Evolutionary conservation across 2,888 invertebrate genomes (phyloP).

Genomic region (Ormyrus thymus): DNA sequence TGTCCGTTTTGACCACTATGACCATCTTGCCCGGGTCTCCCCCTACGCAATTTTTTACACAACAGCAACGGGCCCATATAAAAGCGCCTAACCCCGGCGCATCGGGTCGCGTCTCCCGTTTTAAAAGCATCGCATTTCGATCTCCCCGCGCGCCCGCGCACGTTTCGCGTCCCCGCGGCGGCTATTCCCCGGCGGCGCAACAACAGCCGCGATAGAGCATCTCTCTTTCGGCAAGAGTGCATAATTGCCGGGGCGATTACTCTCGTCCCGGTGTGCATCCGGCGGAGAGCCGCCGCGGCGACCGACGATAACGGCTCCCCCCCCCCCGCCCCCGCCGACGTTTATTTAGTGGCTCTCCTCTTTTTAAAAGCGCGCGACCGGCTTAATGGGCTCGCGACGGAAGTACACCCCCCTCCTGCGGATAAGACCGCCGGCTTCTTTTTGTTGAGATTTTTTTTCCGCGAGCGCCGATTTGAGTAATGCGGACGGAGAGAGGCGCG

Average conservation of each 20-base stretch:
- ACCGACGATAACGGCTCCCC: constrained; percentile 1
- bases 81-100: no score
- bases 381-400: constrained; percentile 18
- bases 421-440: neutral
- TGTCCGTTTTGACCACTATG: no score
- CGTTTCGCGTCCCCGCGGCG: neutral
- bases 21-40: no score
- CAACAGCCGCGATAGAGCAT: neutral
- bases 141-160: no score
- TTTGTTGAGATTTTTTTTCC: constrained; percentile 24
- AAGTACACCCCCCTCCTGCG: neutral
- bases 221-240: neutral
- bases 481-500: neutral
- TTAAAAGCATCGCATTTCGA: no score
- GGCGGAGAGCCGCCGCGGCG: no score
- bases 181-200: neutral
- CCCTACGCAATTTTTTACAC: no score
- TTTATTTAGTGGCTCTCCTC: neutral
- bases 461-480: constrained; percentile 23
- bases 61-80: no score
- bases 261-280: neutral
- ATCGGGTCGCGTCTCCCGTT: no score
- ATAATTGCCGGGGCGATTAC: constrained; percentile 26
- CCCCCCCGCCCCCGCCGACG: no score
- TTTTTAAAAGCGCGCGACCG: neutral